A percentile compares a stretch with the other conserved stretches of the same genome.
These are phyloP conservation scores for Nemurella pictetii DNA, from an alignment of 2,888 invertebrate species.

Conservation along the genomic window DNA sequence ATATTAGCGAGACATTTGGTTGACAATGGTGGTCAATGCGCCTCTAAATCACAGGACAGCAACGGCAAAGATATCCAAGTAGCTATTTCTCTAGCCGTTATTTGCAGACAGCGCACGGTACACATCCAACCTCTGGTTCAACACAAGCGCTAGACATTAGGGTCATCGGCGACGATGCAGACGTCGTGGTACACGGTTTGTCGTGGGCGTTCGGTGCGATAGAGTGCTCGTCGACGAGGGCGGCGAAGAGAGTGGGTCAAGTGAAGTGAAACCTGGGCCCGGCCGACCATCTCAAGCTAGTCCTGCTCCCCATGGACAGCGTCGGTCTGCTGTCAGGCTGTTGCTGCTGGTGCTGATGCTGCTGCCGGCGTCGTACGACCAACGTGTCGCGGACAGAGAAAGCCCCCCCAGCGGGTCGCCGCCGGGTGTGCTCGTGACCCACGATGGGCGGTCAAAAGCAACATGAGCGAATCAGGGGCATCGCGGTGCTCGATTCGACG, in stretches of 20 bases:
- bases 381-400: not conserved
- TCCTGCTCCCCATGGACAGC: no score
- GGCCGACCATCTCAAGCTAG: no score
- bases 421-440: constrained; percentile 7
- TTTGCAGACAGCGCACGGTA: not conserved
- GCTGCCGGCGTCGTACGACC: not conserved
- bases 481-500: no score
- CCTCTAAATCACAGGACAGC: not conserved
- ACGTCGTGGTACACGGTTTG: not conserved
- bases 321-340: no score
- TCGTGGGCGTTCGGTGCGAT: not conserved
- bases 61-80: not conserved
- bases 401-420: not conserved
- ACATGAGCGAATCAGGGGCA: not conserved
- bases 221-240: not conserved
- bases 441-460: constrained; percentile 12
- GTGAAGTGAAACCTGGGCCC: not conserved
- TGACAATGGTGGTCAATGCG: not conserved
- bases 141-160: not conserved
- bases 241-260: constrained; percentile 1
- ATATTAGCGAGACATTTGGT: no score
- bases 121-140: no score
- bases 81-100: not conserved
- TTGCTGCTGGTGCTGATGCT: no score
- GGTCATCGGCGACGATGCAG: not conserved